phyloP scores from a whole-genome alignment of 2,888 invertebrate species.

The Mactromeris polynyma region DNA sequence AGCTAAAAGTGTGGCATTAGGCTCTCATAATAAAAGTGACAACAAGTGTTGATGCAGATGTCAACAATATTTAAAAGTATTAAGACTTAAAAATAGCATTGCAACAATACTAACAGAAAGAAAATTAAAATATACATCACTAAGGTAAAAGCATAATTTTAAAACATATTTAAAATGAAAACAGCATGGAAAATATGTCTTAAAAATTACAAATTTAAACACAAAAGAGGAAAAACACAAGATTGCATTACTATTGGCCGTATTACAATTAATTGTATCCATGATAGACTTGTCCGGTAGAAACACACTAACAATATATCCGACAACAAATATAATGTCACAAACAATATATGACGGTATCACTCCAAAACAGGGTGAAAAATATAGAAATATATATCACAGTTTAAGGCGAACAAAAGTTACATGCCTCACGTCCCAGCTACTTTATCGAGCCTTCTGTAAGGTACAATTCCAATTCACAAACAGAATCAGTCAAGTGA shows the following conservation, averaged over 20 bases:
- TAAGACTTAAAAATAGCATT: neutral
- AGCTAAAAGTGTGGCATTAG: too few species aligned
- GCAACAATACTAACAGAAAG: neutral
- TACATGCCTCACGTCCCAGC: neutral
- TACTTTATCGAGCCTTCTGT: neutral
- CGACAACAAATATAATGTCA: constrained; percentile 15
- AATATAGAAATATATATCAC: constrained; percentile 26
- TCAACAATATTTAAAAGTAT: neutral
- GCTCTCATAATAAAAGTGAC: too few species aligned
- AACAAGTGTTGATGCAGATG: neutral
- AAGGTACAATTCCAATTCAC: constrained; percentile 16
- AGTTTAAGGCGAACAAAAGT: constrained; percentile 22
- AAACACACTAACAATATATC: constrained; percentile 28
- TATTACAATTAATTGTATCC: constrained; percentile 23
- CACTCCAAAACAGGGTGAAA: constrained; percentile 18
- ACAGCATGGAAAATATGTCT: neutral
- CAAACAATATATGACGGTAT: constrained; percentile 28
- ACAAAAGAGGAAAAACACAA: neutral
- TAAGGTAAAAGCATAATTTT: neutral
- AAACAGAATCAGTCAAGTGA: constrained; percentile 20
- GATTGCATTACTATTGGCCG: constrained; percentile 15
- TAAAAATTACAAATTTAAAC: neutral
- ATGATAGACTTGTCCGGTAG: constrained; percentile 21
- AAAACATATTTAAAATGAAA: neutral
- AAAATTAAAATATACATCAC: neutral